Percentiles rank a stretch among this genome's conserved stretches.
These are phyloP conservation scores for Abscondita cerata DNA, from an alignment of 2,888 invertebrate genomes.

Conservation along the genomic window DNA sequence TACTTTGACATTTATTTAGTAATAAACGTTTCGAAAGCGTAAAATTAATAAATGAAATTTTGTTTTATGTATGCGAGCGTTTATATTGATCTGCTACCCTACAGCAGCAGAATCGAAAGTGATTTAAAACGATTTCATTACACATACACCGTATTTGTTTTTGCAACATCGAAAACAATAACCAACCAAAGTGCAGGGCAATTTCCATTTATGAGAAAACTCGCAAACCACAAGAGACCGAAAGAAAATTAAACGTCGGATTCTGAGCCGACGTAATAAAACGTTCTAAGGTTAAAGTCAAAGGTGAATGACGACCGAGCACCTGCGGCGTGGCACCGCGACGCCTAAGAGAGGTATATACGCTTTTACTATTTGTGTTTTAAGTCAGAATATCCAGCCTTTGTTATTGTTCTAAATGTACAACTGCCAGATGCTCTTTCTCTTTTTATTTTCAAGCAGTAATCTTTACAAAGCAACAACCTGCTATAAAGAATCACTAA, in stretches of 20 bases:
- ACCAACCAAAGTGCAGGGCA: constrained; percentile 37
- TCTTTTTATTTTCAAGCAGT: constrained; percentile 5
- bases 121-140: no score
- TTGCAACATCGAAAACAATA: constrained; percentile 31
- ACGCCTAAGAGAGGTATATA: constrained; percentile 31
- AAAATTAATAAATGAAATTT: constrained; percentile 9
- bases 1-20: constrained; percentile 4
- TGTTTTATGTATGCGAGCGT: not conserved
- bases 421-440: not conserved
- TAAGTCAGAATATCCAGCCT: constrained; percentile 15
- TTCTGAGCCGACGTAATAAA: constrained; percentile 48
- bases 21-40: constrained; percentile 1
- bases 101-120: no score
- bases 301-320: constrained; percentile 48
- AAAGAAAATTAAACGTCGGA: constrained; percentile 52
- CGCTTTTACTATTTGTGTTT: constrained; percentile 30
- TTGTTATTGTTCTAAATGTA: constrained; percentile 9
- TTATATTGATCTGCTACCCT: not conserved
- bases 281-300: constrained; percentile 46
- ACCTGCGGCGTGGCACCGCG: constrained; percentile 37
- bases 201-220: constrained; percentile 45
- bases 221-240: constrained; percentile 55
- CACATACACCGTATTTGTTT: constrained; percentile 17
- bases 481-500: constrained; percentile 17
- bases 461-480: constrained; percentile 26